Evolutionary conservation across 2,888 invertebrate genomes (phyloP).

Genomic region (Idaea biselata): DNA sequence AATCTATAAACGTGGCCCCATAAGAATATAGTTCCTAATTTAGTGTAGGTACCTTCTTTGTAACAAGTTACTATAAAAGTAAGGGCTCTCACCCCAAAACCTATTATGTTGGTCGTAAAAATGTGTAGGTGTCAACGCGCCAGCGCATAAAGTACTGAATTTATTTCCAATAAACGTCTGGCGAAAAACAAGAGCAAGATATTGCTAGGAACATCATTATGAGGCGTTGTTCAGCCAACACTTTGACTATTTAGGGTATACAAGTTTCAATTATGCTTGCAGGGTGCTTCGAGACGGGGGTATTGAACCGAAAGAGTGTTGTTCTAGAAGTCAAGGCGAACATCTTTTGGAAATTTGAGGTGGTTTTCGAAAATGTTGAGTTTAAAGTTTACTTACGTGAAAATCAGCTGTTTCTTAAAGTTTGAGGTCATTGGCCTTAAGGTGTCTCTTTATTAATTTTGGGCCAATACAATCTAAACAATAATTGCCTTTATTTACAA

Average conservation of each 20-base stretch:
- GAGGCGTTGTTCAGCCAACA: not conserved
- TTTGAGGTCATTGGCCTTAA: too few relatives aligned
- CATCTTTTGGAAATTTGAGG: too few relatives aligned
- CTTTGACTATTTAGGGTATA: not conserved
- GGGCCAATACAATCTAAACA: too few relatives aligned
- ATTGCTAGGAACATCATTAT: slow-evolving; percentile 20
- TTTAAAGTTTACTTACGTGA: too few relatives aligned
- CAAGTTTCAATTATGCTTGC: not conserved
- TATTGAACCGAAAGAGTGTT: too few relatives aligned
- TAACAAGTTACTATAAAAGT: slow-evolving; percentile 48
- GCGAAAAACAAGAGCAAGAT: slow-evolving; percentile 36
- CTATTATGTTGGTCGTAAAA: slow-evolving; percentile 49
- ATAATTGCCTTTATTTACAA: too few relatives aligned
- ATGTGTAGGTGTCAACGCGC: slow-evolving; percentile 53
- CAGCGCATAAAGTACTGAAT: slow-evolving; percentile 55
- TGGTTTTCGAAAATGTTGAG: too few relatives aligned
- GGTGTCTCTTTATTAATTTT: too few relatives aligned
- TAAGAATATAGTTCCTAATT: slow-evolving; percentile 37
- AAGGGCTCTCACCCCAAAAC: slow-evolving; percentile 43
- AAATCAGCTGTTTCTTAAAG: too few relatives aligned
- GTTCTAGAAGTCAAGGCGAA: too few relatives aligned
- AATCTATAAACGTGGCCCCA: slow-evolving; percentile 7
- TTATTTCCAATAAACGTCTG: slow-evolving; percentile 53
- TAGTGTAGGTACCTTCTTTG: slow-evolving; percentile 32
- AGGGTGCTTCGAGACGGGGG: too few relatives aligned